phyloP scores from a whole-genome alignment of 2,797 vertebrate genomes.

The Chelidonichthys spinosus region DNA sequence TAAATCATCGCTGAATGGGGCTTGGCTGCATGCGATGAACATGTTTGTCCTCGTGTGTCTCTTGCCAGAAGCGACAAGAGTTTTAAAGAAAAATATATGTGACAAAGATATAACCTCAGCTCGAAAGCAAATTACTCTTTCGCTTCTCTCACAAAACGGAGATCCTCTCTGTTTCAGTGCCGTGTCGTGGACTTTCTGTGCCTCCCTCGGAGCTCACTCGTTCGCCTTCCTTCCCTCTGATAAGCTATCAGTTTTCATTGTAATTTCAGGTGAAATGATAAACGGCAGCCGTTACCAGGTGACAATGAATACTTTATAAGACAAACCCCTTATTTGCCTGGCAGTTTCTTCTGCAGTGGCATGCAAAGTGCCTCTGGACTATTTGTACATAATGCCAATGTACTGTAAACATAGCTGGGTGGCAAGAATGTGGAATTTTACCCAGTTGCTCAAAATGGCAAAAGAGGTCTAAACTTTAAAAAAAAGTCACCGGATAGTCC shows the following conservation, averaged over 20 bases:
- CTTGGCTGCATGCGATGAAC: not conserved
- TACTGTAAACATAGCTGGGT: slow-evolving; percentile 70
- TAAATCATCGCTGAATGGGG: slow-evolving; percentile 11
- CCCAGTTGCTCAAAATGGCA: slow-evolving; percentile 34
- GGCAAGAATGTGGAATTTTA: slow-evolving; percentile 66
- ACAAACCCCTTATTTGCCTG: slow-evolving; percentile 91
- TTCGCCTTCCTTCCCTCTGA: slow-evolving; percentile 79
- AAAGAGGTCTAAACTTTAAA: slow-evolving; percentile 34
- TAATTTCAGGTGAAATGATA: slow-evolving; percentile 92
- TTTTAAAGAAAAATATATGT: slow-evolving; percentile 46
- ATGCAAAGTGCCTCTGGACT: slow-evolving; percentile 85
- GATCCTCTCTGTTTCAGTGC: slow-evolving; percentile 57
- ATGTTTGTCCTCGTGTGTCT: not conserved
- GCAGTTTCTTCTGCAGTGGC: slow-evolving; percentile 87
- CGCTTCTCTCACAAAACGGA: slow-evolving; percentile 59
- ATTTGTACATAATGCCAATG: slow-evolving; percentile 78
- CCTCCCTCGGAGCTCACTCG: slow-evolving; percentile 60
- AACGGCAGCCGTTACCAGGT: slow-evolving; percentile 89
- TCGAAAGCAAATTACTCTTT: slow-evolving; percentile 56
- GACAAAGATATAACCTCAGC: slow-evolving; percentile 47
- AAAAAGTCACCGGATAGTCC: slow-evolving; percentile 43
- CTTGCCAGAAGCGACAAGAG: not conserved
- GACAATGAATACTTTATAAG: slow-evolving; percentile 93
- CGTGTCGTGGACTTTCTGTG: slow-evolving; percentile 39
- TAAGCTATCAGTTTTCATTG: slow-evolving; percentile 91